Base-by-base conservation (phyloP, 2,113 vertebrate species). In the Melospiza melodia region DNA sequence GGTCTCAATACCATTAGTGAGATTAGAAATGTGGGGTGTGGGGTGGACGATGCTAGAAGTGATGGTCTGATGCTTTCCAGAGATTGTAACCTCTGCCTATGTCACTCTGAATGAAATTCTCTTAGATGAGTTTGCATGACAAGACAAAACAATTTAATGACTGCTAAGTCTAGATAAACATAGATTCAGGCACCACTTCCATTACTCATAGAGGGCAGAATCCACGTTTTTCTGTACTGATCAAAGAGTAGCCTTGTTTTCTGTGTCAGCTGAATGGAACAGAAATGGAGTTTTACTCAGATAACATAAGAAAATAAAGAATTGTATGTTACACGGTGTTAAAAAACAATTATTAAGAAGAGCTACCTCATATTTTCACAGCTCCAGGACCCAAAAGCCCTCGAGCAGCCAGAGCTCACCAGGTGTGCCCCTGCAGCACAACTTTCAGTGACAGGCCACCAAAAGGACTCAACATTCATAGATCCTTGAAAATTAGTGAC, bases 61-160 rank as follows among this genome's bases (percentile, higher is more conserved):
- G 20, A 62, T 8, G 2, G 13, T 27, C 46, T 55, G 46, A 51
- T 7, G 7, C 85, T 88, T 57, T n/a, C 23, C 24, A 21, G 54
- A 84, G 31, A 39, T 10, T 75, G 79, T n/a, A 89, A 63, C 69
- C 61, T 74, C 67, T 90, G 55, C 33, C 28, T 74, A 9, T 31
- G 28, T 58, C 4, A 0, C 16, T 67, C 21, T 43, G 37, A 52
- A 19, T 80, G 62, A 93, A 87, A 92, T 92, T 95, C 58, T 82
- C 88, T 84, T 67, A 62, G 54, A 43, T 94, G 90, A 63, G 19
- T 74, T n/a, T 5, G 2, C 37, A 31, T 81, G 49, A 79, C 59
- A 93, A 82, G 65, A 93, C 83, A 68, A 73, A 84, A 73, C 68
- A 63, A 31, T 84, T 79, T 94, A 43, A 68, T 79, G 35, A 84